Base-by-base conservation (phyloP, 2,888 invertebrate genomes). In the Drosophila helvetica region DNA sequence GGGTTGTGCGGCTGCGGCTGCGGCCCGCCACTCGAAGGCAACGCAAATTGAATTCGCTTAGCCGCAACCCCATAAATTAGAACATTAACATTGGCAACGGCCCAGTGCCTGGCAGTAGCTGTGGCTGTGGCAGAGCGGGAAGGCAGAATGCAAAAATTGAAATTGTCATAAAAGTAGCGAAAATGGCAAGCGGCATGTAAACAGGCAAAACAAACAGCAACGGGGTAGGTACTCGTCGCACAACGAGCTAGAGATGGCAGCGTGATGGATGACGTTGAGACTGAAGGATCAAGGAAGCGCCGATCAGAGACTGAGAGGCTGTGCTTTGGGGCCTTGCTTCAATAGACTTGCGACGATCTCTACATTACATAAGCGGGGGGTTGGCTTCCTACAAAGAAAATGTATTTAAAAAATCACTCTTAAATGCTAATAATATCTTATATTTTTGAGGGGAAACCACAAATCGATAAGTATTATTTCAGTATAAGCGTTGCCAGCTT, bases 31-130 rank as follows among this genome's bases (percentile, higher is more conserved):
- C 65, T 65, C 65, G 25, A 65, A 70, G 78, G 85, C 83, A 75
- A 38, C 59, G 50, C 86, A 81, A 84, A 84, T 86, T 67, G 86
- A 63, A 84, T 84, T 84, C 83, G 83, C 82, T 86, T 86, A 86
- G 84, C 78, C 82, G 70, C 88, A 88, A 88, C 84, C 88, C 86
- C 82, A 81, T 83, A 78, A 89, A 88, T 88, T 86, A 86, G 80
- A 74, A 69, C 68, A 70, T 79, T 77, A 75, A 72, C 68, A 71
- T 62, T 68, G 66, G 47, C 65, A 47, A 55, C 65, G 65, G 56
- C 38, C 15, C 33, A 38, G 15, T 1, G 5, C 4, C 51, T n/a
- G 10, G 3, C 7, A 22, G 12, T 42, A 22, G 15, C 30, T 17
- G n/a, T 10, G 12, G 22, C 25, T 18, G 33, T 10, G 52, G 38